Base-by-base conservation (phyloP, 64 coral and sea anemone species). In the Montipora efflorescens region DNA sequence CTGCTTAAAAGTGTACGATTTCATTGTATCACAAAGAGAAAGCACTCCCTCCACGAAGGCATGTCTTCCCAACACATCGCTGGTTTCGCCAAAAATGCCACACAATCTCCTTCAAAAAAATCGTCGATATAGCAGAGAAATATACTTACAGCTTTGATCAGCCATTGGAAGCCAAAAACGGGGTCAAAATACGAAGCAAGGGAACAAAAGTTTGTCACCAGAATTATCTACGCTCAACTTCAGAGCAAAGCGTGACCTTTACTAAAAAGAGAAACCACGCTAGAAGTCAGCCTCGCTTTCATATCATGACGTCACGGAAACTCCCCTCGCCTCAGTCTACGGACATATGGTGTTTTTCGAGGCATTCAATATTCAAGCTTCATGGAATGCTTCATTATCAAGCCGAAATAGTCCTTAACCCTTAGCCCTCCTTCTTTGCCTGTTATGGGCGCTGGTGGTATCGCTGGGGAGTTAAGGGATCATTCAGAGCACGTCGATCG, bases 401-500 rank as follows among this genome's bases (percentile, higher is more conserved):
- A 21, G 49, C 69, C 3, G 5, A 61, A 55, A 92, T 45, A 70
- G 28, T 44, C 20, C 64, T 84, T 84, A 18, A 20, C 18, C 19
- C 23, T 87, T 79, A n/a, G 14, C 13, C 14, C 25, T 62, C 87
- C 76, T 64, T 87, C 48, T 6, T 79, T 51, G 81, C 82, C 36
- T 74, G 79, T 90, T 84, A 98, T 98, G 96, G 96, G 96, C 81
- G 88, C 96, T 95, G 96, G 96, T 84, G 96, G 96, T 82, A 75
- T 98, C 59, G 92, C 77, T 89, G 96, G 96, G 69, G 96, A 98
- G 81, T 59, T 98, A 77, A 98, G 93, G 48, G 77, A 94, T 49
- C 88, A 94, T 75, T 90, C 89, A 83, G 80, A 78, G 16, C 88
- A 98, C 87, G 91, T 98, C 49, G 96, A 92, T 13, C 59, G 93